phyloP scores from a whole-genome alignment of 2,113 vertebrate genomes.

The Pseudonaja textilis region DNA sequence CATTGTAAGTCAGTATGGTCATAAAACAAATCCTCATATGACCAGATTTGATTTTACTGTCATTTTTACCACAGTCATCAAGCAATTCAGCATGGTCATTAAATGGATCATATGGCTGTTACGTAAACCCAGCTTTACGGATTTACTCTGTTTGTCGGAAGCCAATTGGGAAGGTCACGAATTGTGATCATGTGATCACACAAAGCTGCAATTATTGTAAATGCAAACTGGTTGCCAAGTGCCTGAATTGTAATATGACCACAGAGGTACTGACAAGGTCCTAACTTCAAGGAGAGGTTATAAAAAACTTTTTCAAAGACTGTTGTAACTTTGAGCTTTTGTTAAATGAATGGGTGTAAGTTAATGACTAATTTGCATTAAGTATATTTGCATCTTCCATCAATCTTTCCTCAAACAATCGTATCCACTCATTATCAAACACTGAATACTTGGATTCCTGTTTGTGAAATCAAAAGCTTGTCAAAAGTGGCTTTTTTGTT shows the following conservation, averaged over 20 bases:
- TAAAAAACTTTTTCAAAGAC: neutral
- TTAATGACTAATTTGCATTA: neutral
- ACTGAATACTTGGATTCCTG: neutral
- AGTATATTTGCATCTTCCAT: neutral
- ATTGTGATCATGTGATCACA: neutral
- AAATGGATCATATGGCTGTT: neutral
- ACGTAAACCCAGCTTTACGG: neutral
- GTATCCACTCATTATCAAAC: neutral
- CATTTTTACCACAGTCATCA: neutral
- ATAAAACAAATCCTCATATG: neutral
- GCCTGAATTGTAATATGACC: neutral
- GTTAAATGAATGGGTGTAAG: neutral
- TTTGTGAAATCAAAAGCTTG: neutral
- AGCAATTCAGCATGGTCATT: neutral
- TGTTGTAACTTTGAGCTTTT: neutral
- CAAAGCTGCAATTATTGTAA: neutral
- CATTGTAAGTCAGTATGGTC: neutral
- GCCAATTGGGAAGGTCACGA: neutral
- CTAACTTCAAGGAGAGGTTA: neutral
- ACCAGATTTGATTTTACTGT: neutral
- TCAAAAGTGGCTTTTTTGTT: constrained; percentile 1
- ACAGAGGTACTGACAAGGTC: neutral
- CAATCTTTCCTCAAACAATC: neutral
- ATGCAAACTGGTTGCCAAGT: neutral
- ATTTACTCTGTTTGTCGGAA: neutral